Percentiles rank a stretch among this genome's conserved stretches.
phyloP scores from a whole-genome alignment of 2,797 vertebrate genomes.

The Lepus oiostolus region DNA sequence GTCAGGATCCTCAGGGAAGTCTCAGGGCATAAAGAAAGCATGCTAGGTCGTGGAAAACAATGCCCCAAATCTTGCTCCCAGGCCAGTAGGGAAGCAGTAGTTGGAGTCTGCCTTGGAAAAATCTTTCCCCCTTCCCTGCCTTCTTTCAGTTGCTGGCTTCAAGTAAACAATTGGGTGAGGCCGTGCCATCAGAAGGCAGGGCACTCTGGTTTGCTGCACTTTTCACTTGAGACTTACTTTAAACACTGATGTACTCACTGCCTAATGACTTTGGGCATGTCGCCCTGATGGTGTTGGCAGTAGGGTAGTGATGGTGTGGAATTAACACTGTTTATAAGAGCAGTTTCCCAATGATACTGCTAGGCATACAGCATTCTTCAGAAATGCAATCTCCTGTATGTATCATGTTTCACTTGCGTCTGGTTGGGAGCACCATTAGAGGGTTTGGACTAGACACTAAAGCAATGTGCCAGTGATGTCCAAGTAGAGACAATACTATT shows the following conservation, averaged over 20 bases:
- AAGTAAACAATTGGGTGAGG: slow-evolving; percentile 42
- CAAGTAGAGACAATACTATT: not conserved
- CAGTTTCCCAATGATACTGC: not conserved
- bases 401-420: not conserved
- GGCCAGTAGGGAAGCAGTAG: not conserved
- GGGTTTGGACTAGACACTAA: not conserved
- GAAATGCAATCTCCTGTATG: not conserved
- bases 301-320: not conserved
- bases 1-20: not conserved
- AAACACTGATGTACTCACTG: slow-evolving; percentile 48
- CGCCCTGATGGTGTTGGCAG: not conserved
- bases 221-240: slow-evolving; percentile 45
- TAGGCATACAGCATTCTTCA: not conserved
- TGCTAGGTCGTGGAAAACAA: accelerated
- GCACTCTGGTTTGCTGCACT: not conserved
- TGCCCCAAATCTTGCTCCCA: accelerated
- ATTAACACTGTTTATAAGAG: slow-evolving; percentile 29
- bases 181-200: not conserved
- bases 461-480: not conserved
- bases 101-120: not conserved
- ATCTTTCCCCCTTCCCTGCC: not conserved
- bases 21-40: not conserved
- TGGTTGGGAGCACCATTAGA: not conserved
- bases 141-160: not conserved
- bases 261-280: not conserved